Base-by-base conservation (phyloP, 2,888 invertebrate genomes). In the Drosophila nigricruria region DNA sequence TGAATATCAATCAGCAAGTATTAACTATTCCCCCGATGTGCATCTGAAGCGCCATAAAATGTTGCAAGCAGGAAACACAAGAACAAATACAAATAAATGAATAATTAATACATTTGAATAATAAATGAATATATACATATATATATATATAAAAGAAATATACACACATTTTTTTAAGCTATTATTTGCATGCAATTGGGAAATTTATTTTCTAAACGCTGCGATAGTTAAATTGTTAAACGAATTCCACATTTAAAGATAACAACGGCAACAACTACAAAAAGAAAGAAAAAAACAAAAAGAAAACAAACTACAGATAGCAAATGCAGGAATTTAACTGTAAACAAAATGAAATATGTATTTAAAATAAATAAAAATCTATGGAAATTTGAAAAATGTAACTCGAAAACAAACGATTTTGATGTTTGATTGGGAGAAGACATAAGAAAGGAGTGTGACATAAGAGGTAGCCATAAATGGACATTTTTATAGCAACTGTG, bases 151-250 rank as follows among this genome's bases (percentile, higher is more conserved):
- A 56, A 61, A n/a, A 66, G 12, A 73, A 64, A 69, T 61, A 63
- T 63, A 79, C 58, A 74, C 68, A 76, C 18, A 27, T 23, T 52
- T 64, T 76, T 74, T 66, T 56, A 42, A 78, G 70, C 77, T 72
- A 66, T 74, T 71, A 73, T 82, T 76, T 84, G 79, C 74, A 74
- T 77, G 53, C 58, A 42, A 61, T 45, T 82, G 74, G 73, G 75
- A 78, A 68, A 61, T 56, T 34, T 20, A 57, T 70, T 77, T 77
- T 76, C 61, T 43, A 76, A 68, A 70, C n/a, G 71, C 60, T 87
- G 87, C 87, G 79, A 89, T 89, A 88, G 84, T 84, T 84, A 84
- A 84, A 87, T 83, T 84, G 89, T 84, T 84, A 84, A 87, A 84
- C 67, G 54, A 88, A 89, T 84, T 84, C 61, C 87, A 82, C 59